These are phyloP conservation scores for Aphis gossypii DNA, from an alignment of 1,140 invertebrate genomes.

Conservation along the genomic window DNA sequence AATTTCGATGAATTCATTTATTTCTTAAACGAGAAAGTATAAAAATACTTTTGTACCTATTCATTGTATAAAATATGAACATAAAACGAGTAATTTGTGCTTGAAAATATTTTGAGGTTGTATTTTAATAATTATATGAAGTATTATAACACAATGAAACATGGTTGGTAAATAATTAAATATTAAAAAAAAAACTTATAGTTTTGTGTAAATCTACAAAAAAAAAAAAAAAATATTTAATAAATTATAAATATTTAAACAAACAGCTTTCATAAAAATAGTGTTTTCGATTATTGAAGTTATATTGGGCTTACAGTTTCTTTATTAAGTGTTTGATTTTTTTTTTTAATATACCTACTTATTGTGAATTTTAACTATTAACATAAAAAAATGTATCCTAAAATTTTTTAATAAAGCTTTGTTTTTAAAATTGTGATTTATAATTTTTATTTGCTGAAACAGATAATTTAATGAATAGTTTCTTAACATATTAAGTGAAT, in stretches of 20 bases:
- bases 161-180: neutral
- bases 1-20: neutral
- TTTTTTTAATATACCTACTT: too few relatives aligned
- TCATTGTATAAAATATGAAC: neutral
- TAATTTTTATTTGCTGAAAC: neutral
- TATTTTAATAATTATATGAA: neutral
- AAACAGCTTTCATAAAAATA: neutral
- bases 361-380: too few relatives aligned
- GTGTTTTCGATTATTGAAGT: neutral
- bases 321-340: neutral
- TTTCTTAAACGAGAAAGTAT: neutral
- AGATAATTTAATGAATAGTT: neutral
- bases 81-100: neutral
- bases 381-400: too few relatives aligned
- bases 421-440: neutral
- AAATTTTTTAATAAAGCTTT: too few relatives aligned
- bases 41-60: constrained; percentile 18
- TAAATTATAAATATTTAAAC: neutral
- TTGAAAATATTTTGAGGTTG: neutral
- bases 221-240: neutral
- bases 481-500: neutral
- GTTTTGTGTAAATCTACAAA: neutral
- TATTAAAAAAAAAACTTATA: neutral
- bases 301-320: neutral
- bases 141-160: neutral